A percentile compares a stretch with the other conserved stretches of the same genome.
Evolutionary conservation across 2,888 invertebrate species (phyloP).

Genomic region (Orgyia antiqua): DNA sequence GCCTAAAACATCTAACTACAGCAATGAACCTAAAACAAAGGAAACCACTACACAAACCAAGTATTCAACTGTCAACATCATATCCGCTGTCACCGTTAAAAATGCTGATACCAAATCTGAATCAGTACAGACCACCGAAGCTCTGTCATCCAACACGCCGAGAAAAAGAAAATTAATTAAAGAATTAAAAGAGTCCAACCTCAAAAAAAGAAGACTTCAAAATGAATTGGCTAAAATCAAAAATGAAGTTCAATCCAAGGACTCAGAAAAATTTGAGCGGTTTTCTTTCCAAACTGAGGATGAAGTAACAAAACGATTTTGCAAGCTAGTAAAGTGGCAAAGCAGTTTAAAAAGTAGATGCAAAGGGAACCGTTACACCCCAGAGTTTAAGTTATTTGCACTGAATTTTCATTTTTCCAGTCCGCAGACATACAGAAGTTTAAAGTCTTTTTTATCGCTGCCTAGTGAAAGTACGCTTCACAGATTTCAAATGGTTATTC

Average conservation of each 20-base stretch:
- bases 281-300: slow-evolving; percentile 9
- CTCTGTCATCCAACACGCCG: slow-evolving; percentile 1
- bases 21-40: neutral
- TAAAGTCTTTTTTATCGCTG: slow-evolving; percentile 17
- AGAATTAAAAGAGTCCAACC: neutral
- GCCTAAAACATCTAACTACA: neutral
- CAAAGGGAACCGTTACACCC: slow-evolving; percentile 19
- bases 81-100: neutral
- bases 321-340: slow-evolving; percentile 21
- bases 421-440: slow-evolving; percentile 21
- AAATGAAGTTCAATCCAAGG: slow-evolving; percentile 2
- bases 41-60: neutral
- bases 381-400: too few relatives aligned
- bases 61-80: neutral
- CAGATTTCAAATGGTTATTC: slow-evolving; percentile 8
- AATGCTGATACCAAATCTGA: neutral
- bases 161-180: neutral
- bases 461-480: slow-evolving; percentile 18
- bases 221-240: neutral
- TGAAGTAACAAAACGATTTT: slow-evolving; percentile 13
- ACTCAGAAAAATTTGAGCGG: neutral
- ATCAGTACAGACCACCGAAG: neutral
- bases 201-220: slow-evolving; percentile 1
- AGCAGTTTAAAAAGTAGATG: slow-evolving; percentile 19
- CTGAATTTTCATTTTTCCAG: slow-evolving; percentile 24